Percentiles rank a stretch among this genome's conserved stretches.
phyloP scores from a whole-genome alignment of 2,888 invertebrate genomes.

The Callyntrura sp. region DNA sequence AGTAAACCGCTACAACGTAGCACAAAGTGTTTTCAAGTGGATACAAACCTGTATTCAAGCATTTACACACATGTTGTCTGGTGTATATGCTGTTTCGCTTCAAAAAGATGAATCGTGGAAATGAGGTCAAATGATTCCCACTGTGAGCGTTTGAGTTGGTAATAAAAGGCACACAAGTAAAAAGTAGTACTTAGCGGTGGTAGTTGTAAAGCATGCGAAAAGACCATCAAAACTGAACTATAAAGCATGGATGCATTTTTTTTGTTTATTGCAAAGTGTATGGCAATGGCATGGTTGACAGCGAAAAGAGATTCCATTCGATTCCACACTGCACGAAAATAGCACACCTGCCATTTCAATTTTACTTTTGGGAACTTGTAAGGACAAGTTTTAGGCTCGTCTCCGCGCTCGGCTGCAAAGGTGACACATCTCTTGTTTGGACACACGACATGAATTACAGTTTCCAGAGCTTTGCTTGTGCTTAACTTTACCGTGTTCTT shows the following conservation, averaged over 20 bases:
- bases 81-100: neutral
- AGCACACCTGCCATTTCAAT: neutral
- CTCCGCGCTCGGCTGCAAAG: no score
- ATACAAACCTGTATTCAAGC: neutral
- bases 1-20: conserved; percentile 1
- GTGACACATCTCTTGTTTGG: no score
- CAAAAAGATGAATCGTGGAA: conserved; percentile 63
- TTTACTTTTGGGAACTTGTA: neutral
- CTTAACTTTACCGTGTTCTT: no score
- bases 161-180: neutral
- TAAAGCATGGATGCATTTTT: conserved; percentile 4
- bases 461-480: no score
- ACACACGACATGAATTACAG: no score
- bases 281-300: conserved; percentile 6
- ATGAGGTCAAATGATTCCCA: conserved; percentile 73
- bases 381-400: neutral
- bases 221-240: neutral
- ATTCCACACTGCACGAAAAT: neutral
- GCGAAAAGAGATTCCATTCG: neutral
- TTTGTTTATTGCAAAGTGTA: neutral
- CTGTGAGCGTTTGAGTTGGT: conserved; percentile 45
- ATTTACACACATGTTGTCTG: neutral
- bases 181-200: neutral
- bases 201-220: neutral
- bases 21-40: neutral